Base-by-base conservation (phyloP, 92 coral and sea anemone genomes). In the Actinostola sp. region DNA sequence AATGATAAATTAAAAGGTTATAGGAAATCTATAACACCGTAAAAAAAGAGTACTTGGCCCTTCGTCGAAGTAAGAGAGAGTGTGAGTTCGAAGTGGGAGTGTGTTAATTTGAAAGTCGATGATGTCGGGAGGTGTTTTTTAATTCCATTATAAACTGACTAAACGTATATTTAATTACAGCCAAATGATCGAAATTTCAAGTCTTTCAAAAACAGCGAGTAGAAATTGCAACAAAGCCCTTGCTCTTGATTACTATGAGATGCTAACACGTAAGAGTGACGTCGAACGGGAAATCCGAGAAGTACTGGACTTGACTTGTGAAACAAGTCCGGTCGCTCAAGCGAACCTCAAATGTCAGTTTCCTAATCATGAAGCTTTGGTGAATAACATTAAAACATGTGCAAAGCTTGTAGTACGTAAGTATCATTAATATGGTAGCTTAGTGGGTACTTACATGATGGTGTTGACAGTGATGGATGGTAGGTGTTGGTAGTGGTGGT, bases 351-450 rank as follows among this genome's bases (percentile, higher is more conserved):
- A 84, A 31, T 94, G 98, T 54, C 98, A 94, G 90, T 94, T 94
- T 57, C 98, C 98, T 14, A 88, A 85, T 36, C 98, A 91, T 50
- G 98, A 94, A 59, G 83, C 87, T 34, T 62, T 94, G 65, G 72
- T 94, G 57, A 79, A 82, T 26, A 78, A 69, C 65, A 74, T 91
- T 8, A 81, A 93, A 38, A 94, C 84, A 10, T 94, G 98, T 58
- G 98, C 98, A 6, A 94, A 94, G 77, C 88, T 94, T 79, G 98
- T 94, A 33, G 59, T 89, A 34, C 89, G 98, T 94, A 72, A 82
- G 86, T 63, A 29, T 3, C 21, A 8, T 8, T 48, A 4, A 14
- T 48, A 23, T 48, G 8, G 46, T 8, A 8, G n/a, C n/a, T n/a
- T n/a, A n/a, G n/a, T n/a, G n/a, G n/a, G n/a, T n/a, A n/a, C n/a